Evolutionary conservation across 2,888 invertebrate genomes (phyloP).

Genomic region (Sesamia inferens): DNA sequence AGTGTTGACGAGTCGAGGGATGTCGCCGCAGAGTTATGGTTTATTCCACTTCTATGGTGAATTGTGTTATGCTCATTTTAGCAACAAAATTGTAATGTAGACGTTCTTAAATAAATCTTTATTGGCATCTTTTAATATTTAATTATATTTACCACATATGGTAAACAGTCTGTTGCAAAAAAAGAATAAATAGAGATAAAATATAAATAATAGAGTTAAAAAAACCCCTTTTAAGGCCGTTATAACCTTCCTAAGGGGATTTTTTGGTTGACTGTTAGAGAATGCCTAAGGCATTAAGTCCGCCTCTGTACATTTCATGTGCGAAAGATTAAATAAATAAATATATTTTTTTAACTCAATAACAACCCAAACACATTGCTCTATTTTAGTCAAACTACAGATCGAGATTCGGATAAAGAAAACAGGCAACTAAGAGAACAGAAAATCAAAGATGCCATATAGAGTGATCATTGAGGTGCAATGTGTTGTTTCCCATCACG

Average conservation of each 20-base stretch:
- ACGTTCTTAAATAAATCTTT: background rate
- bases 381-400: conserved; percentile 24
- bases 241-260: conserved; percentile 2
- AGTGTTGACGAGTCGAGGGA: conserved; percentile 62
- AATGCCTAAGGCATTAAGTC: too few species aligned
- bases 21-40: conserved; percentile 53
- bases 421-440: conserved; percentile 27
- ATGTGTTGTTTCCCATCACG: conserved; percentile 56
- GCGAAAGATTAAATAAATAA: too few species aligned
- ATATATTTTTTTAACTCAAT: conserved; percentile 26
- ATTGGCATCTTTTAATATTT: background rate
- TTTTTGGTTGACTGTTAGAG: too few species aligned
- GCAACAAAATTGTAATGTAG: conserved; percentile 1
- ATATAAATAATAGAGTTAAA: too few species aligned
- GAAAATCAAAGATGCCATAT: conserved; percentile 37
- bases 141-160: background rate
- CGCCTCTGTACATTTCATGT: too few species aligned
- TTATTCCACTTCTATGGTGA: conserved; percentile 43
- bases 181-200: too few species aligned
- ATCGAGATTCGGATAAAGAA: conserved; percentile 37
- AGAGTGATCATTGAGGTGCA: conserved; percentile 55
- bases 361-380: conserved; percentile 3
- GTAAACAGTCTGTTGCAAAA: background rate
- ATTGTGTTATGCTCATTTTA: conserved; percentile 30
- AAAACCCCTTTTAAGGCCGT: too few species aligned